phyloP scores from a whole-genome alignment of 1,140 invertebrate genomes.

The Drosophila melanica region DNA sequence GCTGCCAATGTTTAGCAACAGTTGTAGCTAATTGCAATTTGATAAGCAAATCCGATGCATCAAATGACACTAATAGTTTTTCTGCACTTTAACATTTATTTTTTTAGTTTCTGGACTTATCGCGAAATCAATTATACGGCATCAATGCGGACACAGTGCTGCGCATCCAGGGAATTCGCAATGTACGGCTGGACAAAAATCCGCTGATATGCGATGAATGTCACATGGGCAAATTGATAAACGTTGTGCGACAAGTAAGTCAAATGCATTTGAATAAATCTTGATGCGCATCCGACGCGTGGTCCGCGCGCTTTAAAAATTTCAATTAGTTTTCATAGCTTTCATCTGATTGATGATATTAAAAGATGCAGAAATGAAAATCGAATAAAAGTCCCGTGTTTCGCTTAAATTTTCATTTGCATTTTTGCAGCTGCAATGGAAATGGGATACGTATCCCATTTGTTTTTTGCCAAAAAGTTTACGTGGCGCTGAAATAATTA shows the following conservation, averaged over 20 bases:
- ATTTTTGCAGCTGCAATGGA: conserved; percentile 70
- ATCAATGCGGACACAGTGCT: conserved; percentile 85
- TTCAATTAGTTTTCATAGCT: conserved; percentile 63
- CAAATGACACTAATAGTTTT: background rate
- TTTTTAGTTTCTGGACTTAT: conserved; percentile 85
- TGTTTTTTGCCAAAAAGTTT: conserved; percentile 82
- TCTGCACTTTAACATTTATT: conserved; percentile 26
- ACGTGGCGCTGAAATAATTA: conserved; percentile 80
- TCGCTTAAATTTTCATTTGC: background rate
- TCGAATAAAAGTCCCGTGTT: too few species aligned
- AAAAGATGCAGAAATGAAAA: background rate
- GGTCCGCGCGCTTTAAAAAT: conserved; percentile 16
- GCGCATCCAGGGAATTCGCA: conserved; percentile 84
- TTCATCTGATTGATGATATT: conserved; percentile 46
- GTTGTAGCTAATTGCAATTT: conserved; percentile 66
- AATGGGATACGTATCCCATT: conserved; percentile 83
- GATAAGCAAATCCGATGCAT: conserved; percentile 28
- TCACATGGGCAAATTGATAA: conserved; percentile 85
- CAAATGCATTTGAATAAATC: conserved; percentile 29
- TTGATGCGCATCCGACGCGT: conserved; percentile 14
- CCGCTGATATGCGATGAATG: conserved; percentile 88
- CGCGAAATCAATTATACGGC: conserved; percentile 86
- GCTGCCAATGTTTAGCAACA: conserved; percentile 12
- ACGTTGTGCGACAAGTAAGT: conserved; percentile 83
- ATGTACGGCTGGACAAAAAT: conserved; percentile 86